Evolutionary conservation across 2,113 vertebrate species (phyloP).

Genomic region (Zosterops japonicus): DNA sequence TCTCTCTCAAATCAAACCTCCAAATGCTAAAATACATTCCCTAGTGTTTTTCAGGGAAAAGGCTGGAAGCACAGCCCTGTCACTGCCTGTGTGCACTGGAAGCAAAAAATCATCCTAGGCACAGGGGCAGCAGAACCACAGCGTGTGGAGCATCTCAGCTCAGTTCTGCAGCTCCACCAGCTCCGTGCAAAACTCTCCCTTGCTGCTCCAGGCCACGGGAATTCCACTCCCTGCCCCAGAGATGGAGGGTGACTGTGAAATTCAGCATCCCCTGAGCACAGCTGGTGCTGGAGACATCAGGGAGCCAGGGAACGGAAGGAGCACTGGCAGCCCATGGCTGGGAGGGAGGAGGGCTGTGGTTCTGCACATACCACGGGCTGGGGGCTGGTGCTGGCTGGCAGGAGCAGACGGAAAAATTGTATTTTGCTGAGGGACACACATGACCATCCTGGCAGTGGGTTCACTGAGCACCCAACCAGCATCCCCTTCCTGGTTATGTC

Average conservation of each 20-base stretch:
- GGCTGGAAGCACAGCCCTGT: background rate
- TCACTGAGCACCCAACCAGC: background rate
- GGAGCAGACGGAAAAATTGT: background rate
- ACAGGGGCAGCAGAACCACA: background rate
- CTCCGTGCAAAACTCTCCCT: background rate
- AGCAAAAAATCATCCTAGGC: background rate
- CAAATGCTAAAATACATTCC: background rate
- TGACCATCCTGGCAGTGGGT: background rate
- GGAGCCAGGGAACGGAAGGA: background rate
- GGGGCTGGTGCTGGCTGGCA: background rate
- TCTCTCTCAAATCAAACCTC: background rate
- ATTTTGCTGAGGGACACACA: background rate
- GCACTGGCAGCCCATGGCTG: background rate
- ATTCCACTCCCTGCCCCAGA: background rate
- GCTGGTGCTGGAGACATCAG: background rate
- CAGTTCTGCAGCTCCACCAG: background rate
- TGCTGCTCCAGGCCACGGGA: background rate
- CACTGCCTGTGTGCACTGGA: background rate
- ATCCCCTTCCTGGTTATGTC: background rate
- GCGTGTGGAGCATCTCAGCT: background rate
- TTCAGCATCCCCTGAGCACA: background rate
- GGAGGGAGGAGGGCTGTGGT: background rate
- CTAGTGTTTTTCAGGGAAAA: background rate
- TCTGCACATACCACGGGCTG: rapidly evolving
- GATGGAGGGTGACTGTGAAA: background rate